Conservation (phyloP, 2,888 invertebrate species). For the Elmis aenea region DNA sequence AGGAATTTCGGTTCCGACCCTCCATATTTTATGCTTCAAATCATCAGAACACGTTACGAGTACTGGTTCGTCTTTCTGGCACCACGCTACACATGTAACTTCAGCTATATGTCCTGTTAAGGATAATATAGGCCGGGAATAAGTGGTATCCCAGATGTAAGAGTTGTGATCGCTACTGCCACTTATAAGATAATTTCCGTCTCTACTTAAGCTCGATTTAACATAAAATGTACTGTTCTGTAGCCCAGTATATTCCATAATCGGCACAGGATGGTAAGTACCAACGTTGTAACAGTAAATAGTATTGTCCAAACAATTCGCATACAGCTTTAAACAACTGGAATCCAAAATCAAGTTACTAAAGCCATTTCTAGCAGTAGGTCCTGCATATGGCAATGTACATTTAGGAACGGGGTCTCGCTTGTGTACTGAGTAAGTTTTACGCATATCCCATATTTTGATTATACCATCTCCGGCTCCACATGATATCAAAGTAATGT, state of each 20-base stretch:
- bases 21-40: slow-evolving; percentile 72
- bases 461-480: slow-evolving; percentile 83
- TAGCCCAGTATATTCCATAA: slow-evolving; percentile 66
- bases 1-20: slow-evolving; percentile 53
- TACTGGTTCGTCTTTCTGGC: slow-evolving; percentile 51
- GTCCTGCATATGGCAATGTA: slow-evolving; percentile 68
- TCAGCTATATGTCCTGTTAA: slow-evolving; percentile 77
- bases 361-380: slow-evolving; percentile 66
- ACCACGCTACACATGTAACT: slow-evolving; percentile 85
- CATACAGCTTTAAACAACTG: slow-evolving; percentile 65
- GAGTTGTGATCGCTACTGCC: slow-evolving; percentile 86
- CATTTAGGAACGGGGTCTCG: slow-evolving; percentile 67
- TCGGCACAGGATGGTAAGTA: slow-evolving; percentile 61
- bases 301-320: slow-evolving; percentile 80
- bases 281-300: slow-evolving; percentile 81
- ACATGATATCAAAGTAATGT: slow-evolving; percentile 72
- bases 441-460: slow-evolving; percentile 79
- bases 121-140: slow-evolving; percentile 61
- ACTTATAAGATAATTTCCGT: slow-evolving; percentile 75
- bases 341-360: slow-evolving; percentile 74
- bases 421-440: slow-evolving; percentile 67
- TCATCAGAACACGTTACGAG: slow-evolving; percentile 83
- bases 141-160: slow-evolving; percentile 76
- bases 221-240: slow-evolving; percentile 79
- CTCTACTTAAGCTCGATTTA: slow-evolving; percentile 74